Base-by-base conservation (phyloP, 2,888 invertebrate genomes). In the Papilio gigon region DNA sequence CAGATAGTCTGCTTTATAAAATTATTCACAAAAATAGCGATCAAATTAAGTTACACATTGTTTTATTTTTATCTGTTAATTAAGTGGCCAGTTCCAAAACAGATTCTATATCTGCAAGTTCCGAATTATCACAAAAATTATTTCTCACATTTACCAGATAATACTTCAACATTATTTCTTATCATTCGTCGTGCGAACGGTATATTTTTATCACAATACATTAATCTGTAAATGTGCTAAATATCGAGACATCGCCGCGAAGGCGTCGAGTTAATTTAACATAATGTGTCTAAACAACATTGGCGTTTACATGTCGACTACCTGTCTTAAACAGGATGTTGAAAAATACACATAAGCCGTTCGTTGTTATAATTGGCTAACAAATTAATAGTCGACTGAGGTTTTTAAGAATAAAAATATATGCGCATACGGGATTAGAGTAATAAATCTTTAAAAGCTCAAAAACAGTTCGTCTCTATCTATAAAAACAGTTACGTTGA, bases 311-410 rank as follows among this genome's bases (percentile, higher is more conserved):
- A 60, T 68, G 60, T 33, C 37, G 69, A 65, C 69, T 70, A 70
- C 69, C 58, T 58, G 69, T 70, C 65, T 70, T 70, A 27, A 65
- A 65, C 65, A 70, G 69, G 69, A 70, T 70, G 65, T 70, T n/a
- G 53, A 65, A 70, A 70, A 70, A 70, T 62, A 70, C 65, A 68
- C 62, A 65, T 56, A 30, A 42, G 35, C 42, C 62, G 56, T 9
- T 30, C 42, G 17, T 65, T 58, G 42, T 62, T 58, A 58, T 70
- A 70, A 65, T 65, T 70, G 62, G 62, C 47, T 33, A 35, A 65
- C 69, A 65, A 65, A 70, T 70, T 70, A 61, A 70, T 70, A 62
- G 44, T 22, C 27, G 35, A 27, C 20, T 33, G 47, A 42, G 42
- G 35, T 60, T 64, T 53, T 17, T 30, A 60, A 30, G 40, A 68